These are phyloP conservation scores for Microchirus variegatus DNA, from an alignment of 2,797 vertebrate species.

Conservation along the genomic window DNA sequence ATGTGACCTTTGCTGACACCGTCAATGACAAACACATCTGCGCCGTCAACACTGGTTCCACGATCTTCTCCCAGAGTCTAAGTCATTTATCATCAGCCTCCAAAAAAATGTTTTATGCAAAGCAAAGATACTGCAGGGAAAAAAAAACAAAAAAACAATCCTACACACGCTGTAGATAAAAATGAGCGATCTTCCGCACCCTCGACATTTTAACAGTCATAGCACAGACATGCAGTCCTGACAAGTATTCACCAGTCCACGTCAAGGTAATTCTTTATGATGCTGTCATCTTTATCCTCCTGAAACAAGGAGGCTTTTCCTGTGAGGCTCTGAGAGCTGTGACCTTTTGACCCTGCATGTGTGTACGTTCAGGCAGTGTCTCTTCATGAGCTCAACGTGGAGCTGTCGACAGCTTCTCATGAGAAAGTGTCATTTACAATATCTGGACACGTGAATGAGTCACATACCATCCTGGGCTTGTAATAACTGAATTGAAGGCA, in stretches of 20 bases:
- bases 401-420: constrained; percentile 27
- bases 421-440: constrained; percentile 24
- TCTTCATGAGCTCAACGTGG: constrained; percentile 35
- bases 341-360: constrained; percentile 35
- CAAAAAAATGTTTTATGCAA: constrained; percentile 39
- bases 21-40: constrained; percentile 43
- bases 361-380: constrained; percentile 29
- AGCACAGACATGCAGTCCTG: constrained; percentile 10
- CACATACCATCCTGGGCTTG: constrained; percentile 26
- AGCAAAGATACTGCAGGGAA: constrained; percentile 25
- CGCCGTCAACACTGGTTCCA: constrained; percentile 33
- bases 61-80: constrained; percentile 10
- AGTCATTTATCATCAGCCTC: constrained; percentile 41
- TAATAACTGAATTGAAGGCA: constrained; percentile 33
- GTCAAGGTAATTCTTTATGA: constrained; percentile 1
- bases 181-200: constrained; percentile 4
- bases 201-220: constrained; percentile 7
- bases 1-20: constrained; percentile 36
- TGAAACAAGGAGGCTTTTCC: constrained; percentile 2
- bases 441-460: constrained; percentile 25
- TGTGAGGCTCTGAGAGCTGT: constrained; percentile 14
- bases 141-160: constrained; percentile 26
- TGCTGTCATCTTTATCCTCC: constrained; percentile 3
- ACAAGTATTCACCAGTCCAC: background rate
- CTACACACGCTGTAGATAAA: constrained; percentile 5